Evolutionary conservation across 2,797 vertebrate genomes (phyloP).

Genomic region (Hypotaenidia okinawae): DNA sequence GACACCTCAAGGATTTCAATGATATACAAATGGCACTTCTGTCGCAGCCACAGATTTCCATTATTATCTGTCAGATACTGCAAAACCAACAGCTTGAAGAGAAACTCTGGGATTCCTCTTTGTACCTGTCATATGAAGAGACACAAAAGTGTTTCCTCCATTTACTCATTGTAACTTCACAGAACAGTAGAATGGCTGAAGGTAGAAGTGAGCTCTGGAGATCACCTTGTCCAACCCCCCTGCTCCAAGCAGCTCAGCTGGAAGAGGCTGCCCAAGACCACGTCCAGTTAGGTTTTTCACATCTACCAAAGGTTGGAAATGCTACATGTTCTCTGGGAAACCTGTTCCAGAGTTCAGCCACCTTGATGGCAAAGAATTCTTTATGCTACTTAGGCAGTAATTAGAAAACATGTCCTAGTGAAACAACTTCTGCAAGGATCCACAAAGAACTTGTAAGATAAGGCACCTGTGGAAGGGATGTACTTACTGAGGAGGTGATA

Average conservation of each 20-base stretch:
- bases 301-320: neutral
- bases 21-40: constrained; percentile 86
- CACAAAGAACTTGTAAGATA: neutral
- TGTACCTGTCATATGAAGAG: constrained; percentile 79
- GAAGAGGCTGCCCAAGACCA: neutral
- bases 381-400: neutral
- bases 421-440: neutral
- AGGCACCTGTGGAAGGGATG: neutral
- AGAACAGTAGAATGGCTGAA: neutral
- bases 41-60: constrained; percentile 91
- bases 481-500: constrained; percentile 91
- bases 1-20: constrained; percentile 86
- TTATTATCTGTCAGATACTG: constrained; percentile 86
- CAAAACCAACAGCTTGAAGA: constrained; percentile 92
- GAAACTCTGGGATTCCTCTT: constrained; percentile 88
- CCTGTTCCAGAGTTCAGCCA: neutral
- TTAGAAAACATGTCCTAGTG: neutral
- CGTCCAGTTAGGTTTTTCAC: neutral
- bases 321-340: neutral
- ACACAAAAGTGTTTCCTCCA: neutral
- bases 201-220: neutral
- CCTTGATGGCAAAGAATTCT: neutral
- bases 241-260: neutral
- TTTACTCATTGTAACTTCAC: neutral
- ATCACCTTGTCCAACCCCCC: too few species aligned